Percentiles rank a stretch among this genome's conserved stretches.
phyloP scores from a whole-genome alignment of 30 jellyfish, hydroid and myxozoan genomes.

The Nemopilema nomurai region DNA sequence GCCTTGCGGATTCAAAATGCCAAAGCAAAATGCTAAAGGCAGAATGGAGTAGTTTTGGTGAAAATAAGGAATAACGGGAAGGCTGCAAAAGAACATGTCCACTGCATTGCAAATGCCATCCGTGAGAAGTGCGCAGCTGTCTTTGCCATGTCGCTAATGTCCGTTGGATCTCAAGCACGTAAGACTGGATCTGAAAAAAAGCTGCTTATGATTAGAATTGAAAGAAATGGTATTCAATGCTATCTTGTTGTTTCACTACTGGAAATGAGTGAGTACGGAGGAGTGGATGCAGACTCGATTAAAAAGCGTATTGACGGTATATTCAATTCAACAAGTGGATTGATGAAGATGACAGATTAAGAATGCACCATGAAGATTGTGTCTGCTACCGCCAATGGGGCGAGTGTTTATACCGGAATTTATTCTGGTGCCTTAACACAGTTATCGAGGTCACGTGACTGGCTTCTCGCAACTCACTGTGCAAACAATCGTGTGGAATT shows the following conservation, averaged over 20 bases:
- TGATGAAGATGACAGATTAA: slow-evolving; percentile 8
- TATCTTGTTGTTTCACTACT: slow-evolving; percentile 46
- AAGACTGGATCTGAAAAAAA: slow-evolving; percentile 60
- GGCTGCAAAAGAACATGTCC: slow-evolving; percentile 55
- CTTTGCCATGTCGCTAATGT: slow-evolving; percentile 32
- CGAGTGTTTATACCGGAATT: slow-evolving; percentile 54
- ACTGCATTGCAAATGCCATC: slow-evolving; percentile 28
- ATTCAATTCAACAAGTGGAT: neutral
- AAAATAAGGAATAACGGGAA: slow-evolving; percentile 46
- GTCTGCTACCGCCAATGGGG: slow-evolving; percentile 66
- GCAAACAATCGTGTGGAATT: slow-evolving; percentile 48
- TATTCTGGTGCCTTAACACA: slow-evolving; percentile 39
- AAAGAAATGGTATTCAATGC: slow-evolving; percentile 61
- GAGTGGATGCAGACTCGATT: slow-evolving; percentile 60
- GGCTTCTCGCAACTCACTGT: slow-evolving; percentile 64
- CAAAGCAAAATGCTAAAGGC: slow-evolving; percentile 64
- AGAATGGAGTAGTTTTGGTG: slow-evolving; percentile 58
- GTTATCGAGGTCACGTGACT: slow-evolving; percentile 20
- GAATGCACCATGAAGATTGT: slow-evolving; percentile 18
- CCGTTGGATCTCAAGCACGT: slow-evolving; percentile 70
- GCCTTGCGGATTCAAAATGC: too few relatives aligned
- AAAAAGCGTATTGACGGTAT: slow-evolving; percentile 37
- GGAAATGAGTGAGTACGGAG: slow-evolving; percentile 64
- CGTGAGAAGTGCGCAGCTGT: slow-evolving; percentile 44
- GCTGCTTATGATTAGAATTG: slow-evolving; percentile 38